Evolutionary conservation across 2,113 vertebrate species (phyloP), one percentile per base, ranked within the genome.

Genomic region (Otus sunia): DNA sequence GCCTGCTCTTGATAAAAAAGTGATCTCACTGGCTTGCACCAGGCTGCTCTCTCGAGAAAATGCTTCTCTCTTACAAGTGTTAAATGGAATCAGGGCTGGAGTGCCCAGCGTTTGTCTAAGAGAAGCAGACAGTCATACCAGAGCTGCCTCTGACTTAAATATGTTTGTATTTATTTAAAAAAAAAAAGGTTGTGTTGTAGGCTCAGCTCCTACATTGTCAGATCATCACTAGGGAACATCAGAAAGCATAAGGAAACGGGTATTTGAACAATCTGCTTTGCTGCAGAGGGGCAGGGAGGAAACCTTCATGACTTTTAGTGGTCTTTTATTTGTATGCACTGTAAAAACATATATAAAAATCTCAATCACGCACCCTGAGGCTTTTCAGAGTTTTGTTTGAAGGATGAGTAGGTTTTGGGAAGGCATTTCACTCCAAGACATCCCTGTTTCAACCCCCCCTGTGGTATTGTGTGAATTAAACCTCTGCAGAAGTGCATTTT

Each of bases 311-410:
- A 43, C 1, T 7, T 32, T 53, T 16, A 23, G 36, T 8, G 17
- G 21, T 39, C 47, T 81, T 86, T 67, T 15, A 69, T 53, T 90
- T 67, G 13, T 39, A 68, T 4, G 8, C 1, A 3, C 36, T 58
- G n/a, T 62, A 83, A 78, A 81, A 92, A 66, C 11, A 29, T 3
- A 22, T 1, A 20, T 17, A 59, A 66, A 74, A 66, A 60, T 2
- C 45, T 12, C 9, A 23, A 0, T 27, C 34, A 22, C 10, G 2
- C 3, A 27, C 20, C 41, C 30, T 0, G 0, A 26, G 29, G 43
- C 22, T 69, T 82, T 49, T 47, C 67, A 72, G 67, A 32, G 8
- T 60, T 68, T 73, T 5, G 2, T 21, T 8, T 52, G 66, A 43
- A 68, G 58, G 34, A 34, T 32, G 8, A 53, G 52, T 1, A 36